Evolutionary conservation across 2,113 vertebrate genomes (phyloP).

Genomic region (Toxotes chatareus): DNA sequence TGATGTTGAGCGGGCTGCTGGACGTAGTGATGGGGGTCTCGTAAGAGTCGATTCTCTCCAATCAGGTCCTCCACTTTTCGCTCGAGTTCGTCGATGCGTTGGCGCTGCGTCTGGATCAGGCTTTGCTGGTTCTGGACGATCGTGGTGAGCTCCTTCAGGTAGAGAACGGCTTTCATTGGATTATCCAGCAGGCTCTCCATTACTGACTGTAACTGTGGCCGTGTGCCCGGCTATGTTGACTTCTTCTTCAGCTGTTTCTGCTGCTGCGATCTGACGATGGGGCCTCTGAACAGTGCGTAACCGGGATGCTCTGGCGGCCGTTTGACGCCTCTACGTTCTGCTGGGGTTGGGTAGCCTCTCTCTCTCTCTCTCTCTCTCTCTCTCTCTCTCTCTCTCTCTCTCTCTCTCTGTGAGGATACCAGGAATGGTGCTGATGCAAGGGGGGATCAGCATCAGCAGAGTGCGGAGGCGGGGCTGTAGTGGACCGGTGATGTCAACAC

Average conservation of each 20-base stretch:
- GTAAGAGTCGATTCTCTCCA: slow-evolving; percentile 93
- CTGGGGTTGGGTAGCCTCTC: slow-evolving; percentile 50
- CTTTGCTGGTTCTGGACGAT: slow-evolving; percentile 99
- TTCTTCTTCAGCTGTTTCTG: slow-evolving; percentile 61
- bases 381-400: slow-evolving; percentile 37
- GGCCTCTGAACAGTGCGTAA: slow-evolving; percentile 59
- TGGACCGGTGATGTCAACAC: slow-evolving; percentile 75
- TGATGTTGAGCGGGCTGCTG: slow-evolving; percentile 76
- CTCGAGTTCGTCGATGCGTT: slow-evolving; percentile 97
- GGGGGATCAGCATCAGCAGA: slow-evolving; percentile 46
- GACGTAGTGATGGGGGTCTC: slow-evolving; percentile 87
- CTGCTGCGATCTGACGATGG: slow-evolving; percentile 50
- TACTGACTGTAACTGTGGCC: slow-evolving; percentile 75
- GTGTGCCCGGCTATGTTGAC: slow-evolving; percentile 46
- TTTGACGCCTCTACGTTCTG: slow-evolving; percentile 61
- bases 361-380: slow-evolving; percentile 39
- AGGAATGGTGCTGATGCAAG: slow-evolving; percentile 81
- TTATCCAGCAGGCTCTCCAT: slow-evolving; percentile 99
- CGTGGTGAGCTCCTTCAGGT: slow-evolving; percentile 96
- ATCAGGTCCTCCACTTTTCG: slow-evolving; percentile 94
- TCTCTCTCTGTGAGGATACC: slow-evolving; percentile 39
- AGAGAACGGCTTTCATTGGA: slow-evolving; percentile 96
- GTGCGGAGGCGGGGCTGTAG: slow-evolving; percentile 72
- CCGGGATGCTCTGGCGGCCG: slow-evolving; percentile 64
- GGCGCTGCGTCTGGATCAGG: slow-evolving; percentile 97